Evolutionary conservation across 1,140 invertebrate genomes (phyloP), one percentile per base, ranked within the genome.

Genomic region (Papilio glaucus): DNA sequence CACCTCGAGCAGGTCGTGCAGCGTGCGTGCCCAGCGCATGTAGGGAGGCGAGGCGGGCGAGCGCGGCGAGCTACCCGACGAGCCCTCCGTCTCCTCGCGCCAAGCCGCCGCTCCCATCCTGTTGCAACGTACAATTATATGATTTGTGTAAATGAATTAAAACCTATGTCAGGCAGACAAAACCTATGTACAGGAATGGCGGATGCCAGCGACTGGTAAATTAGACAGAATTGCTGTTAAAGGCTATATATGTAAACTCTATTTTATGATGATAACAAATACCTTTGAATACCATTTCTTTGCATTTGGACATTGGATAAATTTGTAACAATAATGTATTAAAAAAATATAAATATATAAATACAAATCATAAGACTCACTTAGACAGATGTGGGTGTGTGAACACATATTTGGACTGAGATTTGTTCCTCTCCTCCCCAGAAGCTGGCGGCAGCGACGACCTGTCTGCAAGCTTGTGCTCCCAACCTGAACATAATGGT

Each of bases 21-120:
- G 94, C 83, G 96, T 97, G 80, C 96, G 94, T 24, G 98, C 97
- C 98, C 98, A 99, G 86, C 96, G 96, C 77, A 98, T 93, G 91
- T 97, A 98, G 71, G 97, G 97, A 74, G 96, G 95, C 80, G 95
- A 95, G 88, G 95, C 94, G 82, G 89, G 87, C 83, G 87, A 88
- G 75, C 85, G 85, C 80, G 84, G 85, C 63, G 89, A 90, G 81
- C 89, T 91, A 71, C 86, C 90, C 76, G 89, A 88, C 77, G 90
- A 91, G 61, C 88, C 87, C 73, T 91, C 87, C 86, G 90, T 89
- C 87, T 91, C 86, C 86, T 85, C 84, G 80, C 90, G 90, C 87
- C 88, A 87, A 75, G 82, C 83, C 85, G 81, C 81, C 85, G 81
- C 81, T 62, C 81, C 78, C 80, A 82, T 77, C 79, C 87, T 81